A percentile compares a stretch with the other conserved stretches of the same genome.
Conservation (phyloP, 2,888 invertebrate genomes). For the Sialis fuliginosa region DNA sequence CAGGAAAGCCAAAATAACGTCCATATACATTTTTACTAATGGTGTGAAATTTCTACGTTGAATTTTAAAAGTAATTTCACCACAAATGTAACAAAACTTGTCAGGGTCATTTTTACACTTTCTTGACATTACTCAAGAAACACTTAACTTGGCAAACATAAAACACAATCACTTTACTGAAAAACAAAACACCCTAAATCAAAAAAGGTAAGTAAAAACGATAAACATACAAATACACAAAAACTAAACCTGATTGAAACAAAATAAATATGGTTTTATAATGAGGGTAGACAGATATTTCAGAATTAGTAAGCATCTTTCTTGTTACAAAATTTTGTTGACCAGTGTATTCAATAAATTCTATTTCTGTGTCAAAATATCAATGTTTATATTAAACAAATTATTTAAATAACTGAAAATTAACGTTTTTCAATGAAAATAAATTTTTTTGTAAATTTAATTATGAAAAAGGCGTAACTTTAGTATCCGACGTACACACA, state of each 20-base stretch:
- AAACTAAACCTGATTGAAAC: background rate
- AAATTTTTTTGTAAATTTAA: no score
- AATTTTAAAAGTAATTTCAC: background rate
- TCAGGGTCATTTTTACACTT: constrained; percentile 1
- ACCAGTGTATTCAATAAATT: no score
- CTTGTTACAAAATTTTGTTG: no score
- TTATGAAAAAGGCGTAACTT: no score
- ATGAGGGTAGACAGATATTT: background rate
- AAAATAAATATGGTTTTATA: background rate
- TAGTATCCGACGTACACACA: no score
- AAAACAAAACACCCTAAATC: background rate
- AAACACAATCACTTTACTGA: background rate
- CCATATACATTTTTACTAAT: background rate
- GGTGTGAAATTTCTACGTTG: background rate
- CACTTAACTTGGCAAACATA: background rate
- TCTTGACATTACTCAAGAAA: background rate
- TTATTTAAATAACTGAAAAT: no score
- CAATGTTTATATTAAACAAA: no score
- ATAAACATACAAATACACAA: background rate
- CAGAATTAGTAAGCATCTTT: no score
- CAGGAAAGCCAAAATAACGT: no score
- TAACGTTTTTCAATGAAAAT: no score
- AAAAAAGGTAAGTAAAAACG: constrained; percentile 2
- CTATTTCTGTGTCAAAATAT: no score
- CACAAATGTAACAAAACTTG: background rate